A percentile compares a stretch with the other conserved stretches of the same genome.
Conservation (phyloP, 2,888 invertebrate species). For the Argyresthia goedartella region DNA sequence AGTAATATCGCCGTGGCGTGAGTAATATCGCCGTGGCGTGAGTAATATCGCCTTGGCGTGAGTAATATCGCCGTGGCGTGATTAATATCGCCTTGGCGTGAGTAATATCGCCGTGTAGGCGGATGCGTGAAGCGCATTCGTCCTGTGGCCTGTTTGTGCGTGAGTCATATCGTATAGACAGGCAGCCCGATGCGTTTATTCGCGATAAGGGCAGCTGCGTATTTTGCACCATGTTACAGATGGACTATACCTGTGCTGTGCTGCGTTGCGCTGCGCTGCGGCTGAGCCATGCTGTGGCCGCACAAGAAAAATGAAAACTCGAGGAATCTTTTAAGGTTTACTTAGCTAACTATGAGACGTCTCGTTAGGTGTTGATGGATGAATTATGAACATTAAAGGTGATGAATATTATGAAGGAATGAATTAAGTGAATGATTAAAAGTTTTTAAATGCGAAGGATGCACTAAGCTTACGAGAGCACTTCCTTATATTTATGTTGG, state of each 20-base stretch:
- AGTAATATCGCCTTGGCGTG: no score
- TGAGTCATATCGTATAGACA: no score
- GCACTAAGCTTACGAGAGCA: neutral
- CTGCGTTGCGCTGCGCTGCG: neutral
- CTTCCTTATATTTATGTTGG: neutral
- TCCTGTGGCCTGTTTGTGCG: no score
- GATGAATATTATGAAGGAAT: neutral
- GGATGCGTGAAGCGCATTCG: no score
- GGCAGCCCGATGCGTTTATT: neutral
- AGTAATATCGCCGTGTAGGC: no score
- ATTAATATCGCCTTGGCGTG: no score
- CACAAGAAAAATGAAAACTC: no score
- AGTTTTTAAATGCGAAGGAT: neutral
- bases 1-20: no score
- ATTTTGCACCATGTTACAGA: constrained; percentile 1
- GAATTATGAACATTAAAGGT: neutral
- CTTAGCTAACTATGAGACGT: neutral
- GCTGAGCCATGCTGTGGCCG: neutral
- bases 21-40: no score
- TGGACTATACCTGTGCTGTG: no score
- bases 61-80: no score
- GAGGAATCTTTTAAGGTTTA: neutral
- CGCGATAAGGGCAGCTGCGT: neutral
- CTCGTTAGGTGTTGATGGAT: neutral
- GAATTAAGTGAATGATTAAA: neutral